Evolutionary conservation across 2,113 vertebrate genomes (phyloP), one percentile per base, ranked within the genome.

Genomic region (Haplochromis vanheusdeni): DNA sequence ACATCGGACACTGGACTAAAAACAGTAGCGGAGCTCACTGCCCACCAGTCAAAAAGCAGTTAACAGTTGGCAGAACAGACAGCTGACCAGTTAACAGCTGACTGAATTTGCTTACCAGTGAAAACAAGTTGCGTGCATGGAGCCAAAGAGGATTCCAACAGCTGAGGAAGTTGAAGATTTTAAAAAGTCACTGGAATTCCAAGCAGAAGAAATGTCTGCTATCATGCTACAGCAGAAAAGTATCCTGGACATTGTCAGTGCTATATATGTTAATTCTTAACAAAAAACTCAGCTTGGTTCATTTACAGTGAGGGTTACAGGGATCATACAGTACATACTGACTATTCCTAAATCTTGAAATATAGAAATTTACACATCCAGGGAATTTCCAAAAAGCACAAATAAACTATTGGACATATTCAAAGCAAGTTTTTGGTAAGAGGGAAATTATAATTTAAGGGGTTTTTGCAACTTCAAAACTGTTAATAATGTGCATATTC

Each of bases 11-110:
- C 37, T 4, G 21, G 40, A 73, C 40, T 73, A 45, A 73, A 73
- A 45, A 73, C 14, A 26, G 37, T 10, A 73, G 40, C 3, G 5
- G 68, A 73, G 68, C 40, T 45, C 5, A 6, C 21, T 73, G 68
- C 8, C 40, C 21, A 26, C 37, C 23, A 10, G 68, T 42, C 68
- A 73, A 45, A 73, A 45, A 45, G 65, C 21, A 73, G 21, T 10
- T 73, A 73, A 26, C 40, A 73, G 68, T 16, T 73, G 37, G 8
- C 68, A 68, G 19, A 40, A 40, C 19, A 40, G 62, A 21, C 19
- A 21, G 62, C 35, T 68, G 62, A 68, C 62, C 65, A 45, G 21
- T 4, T 73, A 73, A 73, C 37, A 73, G 40, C 21, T 73, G 68
- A 73, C 1, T 73, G 13, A 45, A 73, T 26, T 26, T 17, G 21